Conservation (phyloP, 2,888 invertebrate species). For the Stegophylla sp. region DNA sequence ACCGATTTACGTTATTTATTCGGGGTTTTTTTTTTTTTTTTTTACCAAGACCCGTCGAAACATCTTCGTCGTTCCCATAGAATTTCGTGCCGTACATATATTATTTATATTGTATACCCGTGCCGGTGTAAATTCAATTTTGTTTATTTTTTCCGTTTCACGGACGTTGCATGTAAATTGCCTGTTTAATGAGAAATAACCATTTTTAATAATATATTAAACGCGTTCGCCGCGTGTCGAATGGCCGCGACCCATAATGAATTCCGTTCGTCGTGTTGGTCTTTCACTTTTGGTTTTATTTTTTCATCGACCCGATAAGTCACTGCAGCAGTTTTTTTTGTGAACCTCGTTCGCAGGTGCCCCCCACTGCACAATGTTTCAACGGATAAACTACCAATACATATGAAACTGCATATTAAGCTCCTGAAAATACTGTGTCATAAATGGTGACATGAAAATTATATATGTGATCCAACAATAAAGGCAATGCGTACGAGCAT, state of each 20-base stretch:
- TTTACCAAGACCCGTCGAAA: background rate
- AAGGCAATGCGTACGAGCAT: too few relatives aligned
- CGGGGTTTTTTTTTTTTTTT: background rate
- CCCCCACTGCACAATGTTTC: too few relatives aligned
- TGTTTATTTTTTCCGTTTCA: constrained; percentile 40
- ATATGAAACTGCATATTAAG: too few relatives aligned
- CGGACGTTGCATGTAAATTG: constrained; percentile 35
- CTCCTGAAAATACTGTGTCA: too few relatives aligned
- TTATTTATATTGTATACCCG: background rate
- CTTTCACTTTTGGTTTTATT: background rate
- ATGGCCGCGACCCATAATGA: constrained; percentile 6
- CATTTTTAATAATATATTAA: background rate
- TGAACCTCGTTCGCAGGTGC: too few relatives aligned
- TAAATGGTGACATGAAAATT: too few relatives aligned
- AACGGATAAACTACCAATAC: too few relatives aligned
- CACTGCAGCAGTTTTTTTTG: background rate
- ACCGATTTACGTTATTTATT: background rate
- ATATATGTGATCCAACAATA: too few relatives aligned
- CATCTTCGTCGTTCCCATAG: background rate
- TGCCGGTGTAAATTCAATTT: constrained; percentile 16
- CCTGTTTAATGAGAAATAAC: constrained; percentile 29
- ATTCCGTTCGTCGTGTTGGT: background rate
- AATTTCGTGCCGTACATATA: background rate
- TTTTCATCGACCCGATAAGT: background rate
- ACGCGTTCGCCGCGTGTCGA: background rate